These are phyloP conservation scores for Alces alces DNA, from an alignment of 2,113 vertebrate genomes.

Conservation along the genomic window DNA sequence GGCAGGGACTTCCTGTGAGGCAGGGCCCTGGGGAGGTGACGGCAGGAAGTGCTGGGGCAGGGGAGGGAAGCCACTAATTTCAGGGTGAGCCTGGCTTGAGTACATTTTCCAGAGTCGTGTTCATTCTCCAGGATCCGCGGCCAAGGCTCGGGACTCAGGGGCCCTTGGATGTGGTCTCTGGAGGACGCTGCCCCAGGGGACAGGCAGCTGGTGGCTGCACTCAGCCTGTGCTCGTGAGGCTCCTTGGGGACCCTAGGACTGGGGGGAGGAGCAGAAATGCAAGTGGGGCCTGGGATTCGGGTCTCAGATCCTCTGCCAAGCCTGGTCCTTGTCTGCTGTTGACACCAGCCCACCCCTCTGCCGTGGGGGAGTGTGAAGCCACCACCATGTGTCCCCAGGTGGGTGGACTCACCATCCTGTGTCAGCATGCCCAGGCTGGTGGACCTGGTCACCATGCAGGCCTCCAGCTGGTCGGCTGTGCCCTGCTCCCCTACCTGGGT, in stretches of 20 bases:
- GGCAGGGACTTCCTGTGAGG: neutral
- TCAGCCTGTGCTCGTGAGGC: neutral
- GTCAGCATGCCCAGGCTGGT: neutral
- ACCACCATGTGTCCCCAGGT: neutral
- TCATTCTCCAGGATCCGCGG: rapidly evolving
- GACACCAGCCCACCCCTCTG: neutral
- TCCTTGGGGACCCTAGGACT: neutral
- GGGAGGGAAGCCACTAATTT: neutral
- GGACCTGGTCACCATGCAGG: neutral
- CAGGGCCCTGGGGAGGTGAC: neutral
- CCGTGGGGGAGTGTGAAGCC: neutral
- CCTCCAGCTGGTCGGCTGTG: neutral
- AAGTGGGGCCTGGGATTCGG: neutral
- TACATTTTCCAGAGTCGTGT: rapidly evolving
- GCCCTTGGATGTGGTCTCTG: neutral
- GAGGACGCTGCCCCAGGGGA: neutral
- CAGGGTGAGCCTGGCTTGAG: neutral
- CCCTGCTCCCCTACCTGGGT: rapidly evolving
- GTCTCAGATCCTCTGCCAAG: neutral
- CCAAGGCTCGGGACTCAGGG: neutral
- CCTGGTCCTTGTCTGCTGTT: neutral
- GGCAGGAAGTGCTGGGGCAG: neutral
- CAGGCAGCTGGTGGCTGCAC: rapidly evolving
- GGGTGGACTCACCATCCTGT: too few relatives aligned
- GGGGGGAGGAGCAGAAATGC: neutral